Percentiles rank a stretch among this genome's conserved stretches.
Evolutionary conservation across 2,113 vertebrate species (phyloP).

Genomic region (Nannospalax galili): DNA sequence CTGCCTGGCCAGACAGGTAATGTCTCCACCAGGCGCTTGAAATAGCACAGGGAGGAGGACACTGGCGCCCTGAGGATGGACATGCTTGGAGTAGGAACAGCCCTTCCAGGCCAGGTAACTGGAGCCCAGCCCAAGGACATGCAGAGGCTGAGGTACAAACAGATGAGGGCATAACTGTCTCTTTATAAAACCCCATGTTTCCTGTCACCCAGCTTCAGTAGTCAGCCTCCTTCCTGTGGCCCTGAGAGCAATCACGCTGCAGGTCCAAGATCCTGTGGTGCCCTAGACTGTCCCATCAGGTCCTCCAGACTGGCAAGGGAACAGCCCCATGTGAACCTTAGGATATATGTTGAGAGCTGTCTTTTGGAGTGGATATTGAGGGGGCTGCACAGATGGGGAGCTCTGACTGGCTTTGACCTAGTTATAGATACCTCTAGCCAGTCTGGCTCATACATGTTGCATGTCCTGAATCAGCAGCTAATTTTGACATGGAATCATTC

Average conservation of each 20-base stretch:
- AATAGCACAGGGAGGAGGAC: neutral
- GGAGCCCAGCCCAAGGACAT: neutral
- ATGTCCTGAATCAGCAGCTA: neutral
- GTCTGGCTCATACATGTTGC: too few relatives aligned
- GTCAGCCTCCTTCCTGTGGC: neutral
- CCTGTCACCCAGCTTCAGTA: neutral
- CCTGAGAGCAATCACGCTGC: neutral
- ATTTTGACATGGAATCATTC: neutral
- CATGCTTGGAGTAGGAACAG: accelerated
- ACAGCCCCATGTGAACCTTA: neutral
- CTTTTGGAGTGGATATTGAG: neutral
- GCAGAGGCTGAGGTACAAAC: neutral
- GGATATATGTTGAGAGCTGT: neutral
- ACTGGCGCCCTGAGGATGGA: neutral
- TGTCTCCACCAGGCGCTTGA: neutral
- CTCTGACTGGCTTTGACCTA: neutral
- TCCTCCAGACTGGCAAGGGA: neutral
- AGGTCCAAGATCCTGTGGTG: neutral
- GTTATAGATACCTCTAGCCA: neutral
- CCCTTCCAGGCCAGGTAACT: neutral
- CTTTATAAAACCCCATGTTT: neutral
- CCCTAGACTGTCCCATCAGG: neutral
- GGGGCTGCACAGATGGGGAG: neutral
- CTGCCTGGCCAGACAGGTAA: accelerated
- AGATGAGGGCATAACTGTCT: neutral